These are phyloP conservation scores for Amphibalanus amphitrite DNA, from an alignment of 1,140 invertebrate species.

Conservation along the genomic window DNA sequence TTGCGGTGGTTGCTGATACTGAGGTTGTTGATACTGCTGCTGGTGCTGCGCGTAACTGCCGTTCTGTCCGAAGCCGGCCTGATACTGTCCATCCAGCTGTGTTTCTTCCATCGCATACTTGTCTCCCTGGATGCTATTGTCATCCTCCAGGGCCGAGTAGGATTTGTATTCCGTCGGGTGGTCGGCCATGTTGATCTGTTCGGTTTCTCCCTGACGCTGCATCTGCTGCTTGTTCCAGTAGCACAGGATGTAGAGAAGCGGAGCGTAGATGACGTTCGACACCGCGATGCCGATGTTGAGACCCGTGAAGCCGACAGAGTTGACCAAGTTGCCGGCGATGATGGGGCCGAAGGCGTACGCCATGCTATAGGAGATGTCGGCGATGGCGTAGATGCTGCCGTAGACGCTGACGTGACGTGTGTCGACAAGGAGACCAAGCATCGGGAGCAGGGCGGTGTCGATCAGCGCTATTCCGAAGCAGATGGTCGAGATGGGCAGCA, in stretches of 20 bases:
- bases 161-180: constrained; percentile 88
- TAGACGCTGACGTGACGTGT: constrained; percentile 97
- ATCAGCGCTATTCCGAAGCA: constrained; percentile 98
- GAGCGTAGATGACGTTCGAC: constrained; percentile 82
- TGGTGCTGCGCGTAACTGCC: too few relatives aligned
- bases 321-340: constrained; percentile 89
- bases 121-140: neutral
- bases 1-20: too few relatives aligned
- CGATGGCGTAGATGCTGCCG: constrained; percentile 98
- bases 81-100: too few relatives aligned
- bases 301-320: constrained; percentile 85
- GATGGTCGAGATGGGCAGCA: constrained; percentile 93
- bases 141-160: constrained; percentile 63
- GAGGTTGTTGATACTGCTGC: too few relatives aligned
- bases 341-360: constrained; percentile 98
- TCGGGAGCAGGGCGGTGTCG: constrained; percentile 92
- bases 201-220: constrained; percentile 69
- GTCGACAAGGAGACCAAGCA: constrained; percentile 91
- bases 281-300: constrained; percentile 90
- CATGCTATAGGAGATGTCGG: constrained; percentile 98
- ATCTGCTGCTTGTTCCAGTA: constrained; percentile 95
- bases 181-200: constrained; percentile 68
- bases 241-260: constrained; percentile 66
- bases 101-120: too few relatives aligned
- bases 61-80: too few relatives aligned